Percentiles rank a stretch among this genome's conserved stretches.
Conservation (phyloP, 2,888 invertebrate species). For the Spatulosminthurus flaviceps region DNA sequence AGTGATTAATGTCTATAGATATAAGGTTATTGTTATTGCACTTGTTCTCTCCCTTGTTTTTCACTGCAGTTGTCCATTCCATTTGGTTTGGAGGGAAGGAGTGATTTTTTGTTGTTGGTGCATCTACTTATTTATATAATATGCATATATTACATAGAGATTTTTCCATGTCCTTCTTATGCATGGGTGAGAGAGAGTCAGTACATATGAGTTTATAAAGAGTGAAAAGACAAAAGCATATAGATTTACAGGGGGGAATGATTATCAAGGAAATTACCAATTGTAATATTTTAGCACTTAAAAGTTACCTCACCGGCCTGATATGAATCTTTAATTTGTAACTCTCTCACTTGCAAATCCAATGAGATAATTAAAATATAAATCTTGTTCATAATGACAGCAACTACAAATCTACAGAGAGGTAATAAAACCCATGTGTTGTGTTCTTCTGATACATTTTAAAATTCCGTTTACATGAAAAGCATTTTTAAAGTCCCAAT, state of each 20-base stretch:
- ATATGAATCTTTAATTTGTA: conserved; percentile 48
- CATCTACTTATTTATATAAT: not conserved
- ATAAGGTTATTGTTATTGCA: conserved; percentile 18
- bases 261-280: conserved; percentile 37
- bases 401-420: conserved; percentile 32
- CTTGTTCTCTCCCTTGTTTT: not conserved
- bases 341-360: conserved; percentile 26
- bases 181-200: not conserved
- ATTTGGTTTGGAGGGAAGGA: not conserved
- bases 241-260: too few relatives aligned
- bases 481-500: not conserved
- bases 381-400: conserved; percentile 45
- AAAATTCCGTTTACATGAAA: conserved; percentile 14
- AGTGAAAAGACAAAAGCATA: not conserved
- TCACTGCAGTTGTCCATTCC: not conserved
- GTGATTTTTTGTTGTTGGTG: not conserved
- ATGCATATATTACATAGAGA: not conserved
- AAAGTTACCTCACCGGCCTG: conserved; percentile 45
- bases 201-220: not conserved
- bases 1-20: conserved; percentile 13
- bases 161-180: not conserved
- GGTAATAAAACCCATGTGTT: not conserved
- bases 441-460: conserved; percentile 16
- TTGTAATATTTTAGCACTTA: conserved; percentile 47
- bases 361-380: conserved; percentile 47